A percentile compares a stretch with the other conserved stretches of the same genome.
Evolutionary conservation across 2,888 invertebrate species (phyloP).

Genomic region (Pollenia angustigena): DNA sequence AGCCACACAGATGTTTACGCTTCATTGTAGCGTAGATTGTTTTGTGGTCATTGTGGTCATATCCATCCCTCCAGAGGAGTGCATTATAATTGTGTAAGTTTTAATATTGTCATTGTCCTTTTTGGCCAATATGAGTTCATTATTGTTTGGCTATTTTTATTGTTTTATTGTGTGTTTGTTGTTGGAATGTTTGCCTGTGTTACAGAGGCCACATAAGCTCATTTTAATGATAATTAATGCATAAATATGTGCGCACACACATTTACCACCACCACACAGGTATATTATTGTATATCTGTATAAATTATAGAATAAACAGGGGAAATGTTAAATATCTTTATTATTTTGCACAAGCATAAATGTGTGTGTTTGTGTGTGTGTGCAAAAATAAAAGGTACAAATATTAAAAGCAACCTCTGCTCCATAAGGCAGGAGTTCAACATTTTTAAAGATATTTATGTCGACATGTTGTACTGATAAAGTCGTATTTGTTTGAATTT

Average conservation of each 20-base stretch:
- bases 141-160: conserved; percentile 59
- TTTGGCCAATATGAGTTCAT: conserved; percentile 62
- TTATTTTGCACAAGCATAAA: conserved; percentile 42
- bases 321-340: conserved; percentile 65
- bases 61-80: conserved; percentile 52
- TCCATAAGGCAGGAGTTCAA: conserved; percentile 31
- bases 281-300: conserved; percentile 21
- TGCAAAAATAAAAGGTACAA: conserved; percentile 22
- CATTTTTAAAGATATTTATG: conserved; percentile 31
- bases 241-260: conserved; percentile 40
- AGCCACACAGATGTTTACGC: background rate
- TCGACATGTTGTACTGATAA: conserved; percentile 44
- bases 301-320: conserved; percentile 51
- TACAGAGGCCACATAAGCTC: conserved; percentile 54
- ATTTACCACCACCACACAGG: conserved; percentile 16
- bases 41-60: conserved; percentile 69
- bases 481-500: conserved; percentile 8
- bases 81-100: conserved; percentile 51
- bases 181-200: conserved; percentile 13
- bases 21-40: conserved; percentile 56
- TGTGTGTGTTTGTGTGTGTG: background rate
- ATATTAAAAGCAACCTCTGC: conserved; percentile 39
- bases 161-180: conserved; percentile 48
- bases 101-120: conserved; percentile 58
- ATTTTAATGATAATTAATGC: conserved; percentile 73